Percentiles rank a stretch among this genome's conserved stretches.
Conservation (phyloP, 2,888 invertebrate genomes). For the Drosophila anomelani region DNA sequence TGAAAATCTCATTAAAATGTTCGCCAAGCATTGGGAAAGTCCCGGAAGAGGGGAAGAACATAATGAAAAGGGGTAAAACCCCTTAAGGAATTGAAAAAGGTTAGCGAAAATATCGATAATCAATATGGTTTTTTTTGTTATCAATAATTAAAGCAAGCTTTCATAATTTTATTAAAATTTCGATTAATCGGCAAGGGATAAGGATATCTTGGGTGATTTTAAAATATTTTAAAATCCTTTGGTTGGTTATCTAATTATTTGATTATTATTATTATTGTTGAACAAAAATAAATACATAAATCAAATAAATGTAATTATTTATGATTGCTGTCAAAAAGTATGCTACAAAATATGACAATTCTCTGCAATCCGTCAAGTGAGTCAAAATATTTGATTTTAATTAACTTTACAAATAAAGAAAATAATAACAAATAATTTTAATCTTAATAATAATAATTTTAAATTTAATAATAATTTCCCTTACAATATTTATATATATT, state of each 20-base stretch:
- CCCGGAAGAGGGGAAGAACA: neutral
- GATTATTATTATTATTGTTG: too few relatives aligned
- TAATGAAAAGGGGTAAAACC: conserved; percentile 5
- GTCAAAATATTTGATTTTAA: neutral
- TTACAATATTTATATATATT: too few relatives aligned
- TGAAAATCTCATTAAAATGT: conserved; percentile 72
- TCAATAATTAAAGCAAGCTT: neutral
- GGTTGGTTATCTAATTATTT: too few relatives aligned
- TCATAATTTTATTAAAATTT: neutral
- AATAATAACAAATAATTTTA: neutral
- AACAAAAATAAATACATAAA: too few relatives aligned
- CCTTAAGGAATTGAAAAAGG: conserved; percentile 20
- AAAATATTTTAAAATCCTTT: too few relatives aligned
- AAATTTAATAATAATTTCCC: too few relatives aligned
- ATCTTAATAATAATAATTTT: too few relatives aligned
- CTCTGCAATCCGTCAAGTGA: neutral
- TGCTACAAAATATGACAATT: neutral
- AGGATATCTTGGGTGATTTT: too few relatives aligned
- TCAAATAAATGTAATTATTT: too few relatives aligned
- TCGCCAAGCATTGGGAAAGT: conserved; percentile 38
- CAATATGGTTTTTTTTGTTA: neutral
- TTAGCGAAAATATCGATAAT: conserved; percentile 1
- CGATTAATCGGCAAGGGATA: neutral
- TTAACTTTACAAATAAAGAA: neutral
- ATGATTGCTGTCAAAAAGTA: neutral